These are phyloP conservation scores for Gorsachius magnificus DNA, from an alignment of 2,797 vertebrate genomes.

Conservation along the genomic window DNA sequence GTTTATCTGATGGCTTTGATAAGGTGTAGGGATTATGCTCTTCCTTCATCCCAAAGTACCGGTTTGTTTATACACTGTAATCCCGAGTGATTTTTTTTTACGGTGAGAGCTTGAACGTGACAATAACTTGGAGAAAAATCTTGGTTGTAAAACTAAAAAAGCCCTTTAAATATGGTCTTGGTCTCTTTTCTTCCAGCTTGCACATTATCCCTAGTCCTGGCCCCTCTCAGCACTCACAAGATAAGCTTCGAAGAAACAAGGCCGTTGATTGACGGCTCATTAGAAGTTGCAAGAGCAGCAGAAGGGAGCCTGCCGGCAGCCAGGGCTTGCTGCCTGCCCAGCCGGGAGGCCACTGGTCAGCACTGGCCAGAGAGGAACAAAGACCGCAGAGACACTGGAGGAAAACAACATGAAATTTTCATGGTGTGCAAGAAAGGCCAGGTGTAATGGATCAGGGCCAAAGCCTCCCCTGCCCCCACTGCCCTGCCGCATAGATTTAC, in stretches of 20 bases:
- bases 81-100: not conserved
- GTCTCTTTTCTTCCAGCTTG: conserved; percentile 19
- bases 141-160: conserved; percentile 5
- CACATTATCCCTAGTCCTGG: conserved; percentile 26
- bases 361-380: conserved; percentile 71
- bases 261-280: conserved; percentile 67
- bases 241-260: conserved; percentile 64
- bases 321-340: conserved; percentile 1
- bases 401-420: conserved; percentile 75
- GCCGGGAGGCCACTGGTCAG: conserved; percentile 69
- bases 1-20: conserved; percentile 52
- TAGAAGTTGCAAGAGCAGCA: conserved; percentile 60
- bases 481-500: conserved; percentile 28
- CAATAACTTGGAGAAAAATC: conserved; percentile 21
- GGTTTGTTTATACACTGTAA: not conserved
- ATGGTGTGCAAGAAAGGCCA: conserved; percentile 69
- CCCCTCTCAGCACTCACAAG: conserved; percentile 52
- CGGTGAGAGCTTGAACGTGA: not conserved
- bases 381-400: conserved; percentile 55
- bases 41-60: conserved; percentile 8
- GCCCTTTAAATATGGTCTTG: not conserved
- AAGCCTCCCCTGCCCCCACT: conserved; percentile 43
- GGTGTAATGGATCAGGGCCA: conserved; percentile 72
- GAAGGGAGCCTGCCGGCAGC: conserved; percentile 47
- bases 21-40: not conserved